Evolutionary conservation across 92 coral and sea anemone species (phyloP), one percentile per base, ranked within the genome.

Genomic region (Epizoanthus stellaris): DNA sequence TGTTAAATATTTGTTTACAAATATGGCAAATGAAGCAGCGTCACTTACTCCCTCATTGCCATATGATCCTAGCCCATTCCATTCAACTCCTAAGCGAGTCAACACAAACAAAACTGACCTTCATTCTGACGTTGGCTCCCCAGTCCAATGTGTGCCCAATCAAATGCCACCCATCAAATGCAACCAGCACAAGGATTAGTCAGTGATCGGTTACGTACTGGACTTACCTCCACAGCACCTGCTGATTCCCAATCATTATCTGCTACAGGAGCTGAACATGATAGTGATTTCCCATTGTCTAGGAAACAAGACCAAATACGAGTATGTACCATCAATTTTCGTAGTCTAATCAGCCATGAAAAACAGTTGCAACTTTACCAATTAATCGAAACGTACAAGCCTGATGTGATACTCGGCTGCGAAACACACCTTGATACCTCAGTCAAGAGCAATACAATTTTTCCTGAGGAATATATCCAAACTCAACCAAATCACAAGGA

Each of bases 251-350:
- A 30, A 30, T 30, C 36, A 30, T 30, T 30, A 30, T 30, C 36
- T 30, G 36, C 36, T 30, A 30, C 36, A 30, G 36, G 36, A 1
- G 36, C 36, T 30, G 36, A 30, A 30, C 36, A 2, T 30, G 36
- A 30, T 30, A 30, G 36, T 30, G 36, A 30, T 30, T 30, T 30
- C 36, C 36, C 36, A 30, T 30, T 30, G 36, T 30, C 38, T 19
- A 34, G 59, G 30, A 67, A 65, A 45, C 61, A 57, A 23, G 54
- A 76, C 57, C 85, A 61, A 65, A 74, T 87, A 71, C 87, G 83
- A 72, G 87, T 87, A 70, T 87, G 87, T 64, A 67, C 73, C 76
- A 87, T 87, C 66, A 87, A 82, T 62, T 71, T 87, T 87, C 56
- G 87, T 25, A 82, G 90, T 76, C 52, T 87, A 71, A 88, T 82